These are phyloP conservation scores for Peucedramus taeniatus DNA, from an alignment of 2,113 vertebrate genomes.

Conservation along the genomic window DNA sequence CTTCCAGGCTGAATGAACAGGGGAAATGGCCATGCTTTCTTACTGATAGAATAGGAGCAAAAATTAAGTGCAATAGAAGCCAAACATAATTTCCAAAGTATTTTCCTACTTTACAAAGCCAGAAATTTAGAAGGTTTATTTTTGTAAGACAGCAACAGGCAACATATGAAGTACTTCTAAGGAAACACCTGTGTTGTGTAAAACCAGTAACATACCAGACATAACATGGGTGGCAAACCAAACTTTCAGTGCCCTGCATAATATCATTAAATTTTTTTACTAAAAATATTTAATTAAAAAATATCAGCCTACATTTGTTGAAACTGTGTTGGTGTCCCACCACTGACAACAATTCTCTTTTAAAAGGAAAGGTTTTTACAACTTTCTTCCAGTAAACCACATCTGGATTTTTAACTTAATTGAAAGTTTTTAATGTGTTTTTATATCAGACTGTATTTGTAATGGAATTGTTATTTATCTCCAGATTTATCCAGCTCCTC, in stretches of 20 bases:
- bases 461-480: constrained; percentile 59
- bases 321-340: background rate
- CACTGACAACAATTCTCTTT: background rate
- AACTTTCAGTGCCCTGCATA: background rate
- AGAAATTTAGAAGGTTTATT: background rate
- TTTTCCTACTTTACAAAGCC: background rate
- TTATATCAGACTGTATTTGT: background rate
- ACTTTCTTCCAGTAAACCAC: constrained; percentile 20
- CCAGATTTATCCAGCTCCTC: background rate
- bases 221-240: background rate
- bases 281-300: background rate
- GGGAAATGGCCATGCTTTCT: background rate
- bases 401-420: constrained; percentile 16
- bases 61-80: background rate
- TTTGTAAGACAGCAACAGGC: background rate
- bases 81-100: background rate
- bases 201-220: background rate
- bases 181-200: constrained; percentile 63
- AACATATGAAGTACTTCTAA: background rate
- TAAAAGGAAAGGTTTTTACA: background rate
- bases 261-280: background rate
- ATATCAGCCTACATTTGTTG: background rate
- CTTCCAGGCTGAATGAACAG: background rate
- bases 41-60: background rate
- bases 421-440: background rate